Percentiles rank a stretch among this genome's conserved stretches.
phyloP scores from a whole-genome alignment of 2,113 vertebrate species.

The Pelmatolapia mariae region DNA sequence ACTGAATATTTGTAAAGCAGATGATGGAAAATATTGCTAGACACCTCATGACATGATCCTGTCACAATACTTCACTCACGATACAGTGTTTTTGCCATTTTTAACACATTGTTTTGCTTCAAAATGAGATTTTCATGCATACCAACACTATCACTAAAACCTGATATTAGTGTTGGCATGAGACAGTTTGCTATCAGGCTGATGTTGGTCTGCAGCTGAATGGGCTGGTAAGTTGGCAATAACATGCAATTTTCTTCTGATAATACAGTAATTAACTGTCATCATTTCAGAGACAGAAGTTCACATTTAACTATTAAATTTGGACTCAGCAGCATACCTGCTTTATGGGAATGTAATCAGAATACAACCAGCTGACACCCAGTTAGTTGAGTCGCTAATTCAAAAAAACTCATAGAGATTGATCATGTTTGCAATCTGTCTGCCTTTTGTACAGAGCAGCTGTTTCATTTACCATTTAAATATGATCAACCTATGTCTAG shows the following conservation, averaged over 20 bases:
- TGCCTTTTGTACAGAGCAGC: neutral
- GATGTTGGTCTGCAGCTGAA: neutral
- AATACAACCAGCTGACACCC: neutral
- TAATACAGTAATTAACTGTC: neutral
- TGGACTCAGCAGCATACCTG: neutral
- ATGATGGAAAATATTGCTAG: neutral
- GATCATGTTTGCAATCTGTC: neutral
- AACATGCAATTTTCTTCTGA: neutral
- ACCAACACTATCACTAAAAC: neutral
- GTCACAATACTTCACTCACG: neutral
- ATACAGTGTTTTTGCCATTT: neutral
- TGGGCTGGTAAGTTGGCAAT: neutral
- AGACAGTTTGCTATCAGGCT: neutral
- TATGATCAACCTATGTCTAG: neutral
- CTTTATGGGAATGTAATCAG: neutral
- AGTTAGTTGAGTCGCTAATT: accelerated
- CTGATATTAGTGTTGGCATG: neutral
- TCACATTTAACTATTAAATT: neutral
- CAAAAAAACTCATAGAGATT: neutral
- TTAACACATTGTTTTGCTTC: neutral
- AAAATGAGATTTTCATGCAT: neutral
- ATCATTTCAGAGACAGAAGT: neutral
- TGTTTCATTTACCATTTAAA: neutral
- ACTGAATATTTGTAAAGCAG: neutral
- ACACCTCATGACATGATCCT: neutral